Evolutionary conservation across 2,888 invertebrate species (phyloP).

Genomic region (Laothoe populi): DNA sequence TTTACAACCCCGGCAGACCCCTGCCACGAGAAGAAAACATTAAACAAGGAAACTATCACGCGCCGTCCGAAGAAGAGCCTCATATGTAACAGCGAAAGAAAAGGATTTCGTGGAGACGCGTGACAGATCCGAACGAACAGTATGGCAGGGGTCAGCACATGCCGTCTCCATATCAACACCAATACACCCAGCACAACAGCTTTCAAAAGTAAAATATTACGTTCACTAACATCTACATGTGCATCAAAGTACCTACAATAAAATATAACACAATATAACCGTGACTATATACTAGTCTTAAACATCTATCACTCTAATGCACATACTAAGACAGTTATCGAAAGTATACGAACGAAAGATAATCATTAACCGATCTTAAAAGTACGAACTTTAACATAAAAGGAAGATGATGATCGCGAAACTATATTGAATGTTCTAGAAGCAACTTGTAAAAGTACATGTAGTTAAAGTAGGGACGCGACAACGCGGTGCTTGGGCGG

Average conservation of each 20-base stretch:
- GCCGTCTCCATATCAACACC: slow-evolving; percentile 68
- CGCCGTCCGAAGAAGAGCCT: slow-evolving; percentile 49
- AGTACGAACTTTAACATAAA: slow-evolving; percentile 71
- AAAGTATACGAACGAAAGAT: slow-evolving; percentile 54
- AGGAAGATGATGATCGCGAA: slow-evolving; percentile 70
- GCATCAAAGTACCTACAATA: slow-evolving; percentile 79
- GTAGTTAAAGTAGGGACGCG: slow-evolving; percentile 68
- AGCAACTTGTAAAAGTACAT: slow-evolving; percentile 79
- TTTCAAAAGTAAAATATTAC: slow-evolving; percentile 74
- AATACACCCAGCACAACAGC: slow-evolving; percentile 75
- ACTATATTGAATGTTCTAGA: slow-evolving; percentile 71
- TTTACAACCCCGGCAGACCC: slow-evolving; percentile 53
- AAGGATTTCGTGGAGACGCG: slow-evolving; percentile 33
- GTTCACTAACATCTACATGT: slow-evolving; percentile 74
- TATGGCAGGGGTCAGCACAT: slow-evolving; percentile 57
- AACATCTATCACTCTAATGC: slow-evolving; percentile 73
- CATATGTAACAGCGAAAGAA: slow-evolving; percentile 45
- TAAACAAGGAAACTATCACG: slow-evolving; percentile 47
- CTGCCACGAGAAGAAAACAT: slow-evolving; percentile 43
- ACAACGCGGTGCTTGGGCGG: slow-evolving; percentile 63
- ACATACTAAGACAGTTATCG: slow-evolving; percentile 68
- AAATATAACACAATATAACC: slow-evolving; percentile 73
- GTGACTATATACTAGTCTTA: slow-evolving; percentile 78
- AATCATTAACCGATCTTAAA: slow-evolving; percentile 56
- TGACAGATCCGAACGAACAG: neutral